phyloP scores from a whole-genome alignment of 2,113 vertebrate genomes.

The Accipiter cooperii region DNA sequence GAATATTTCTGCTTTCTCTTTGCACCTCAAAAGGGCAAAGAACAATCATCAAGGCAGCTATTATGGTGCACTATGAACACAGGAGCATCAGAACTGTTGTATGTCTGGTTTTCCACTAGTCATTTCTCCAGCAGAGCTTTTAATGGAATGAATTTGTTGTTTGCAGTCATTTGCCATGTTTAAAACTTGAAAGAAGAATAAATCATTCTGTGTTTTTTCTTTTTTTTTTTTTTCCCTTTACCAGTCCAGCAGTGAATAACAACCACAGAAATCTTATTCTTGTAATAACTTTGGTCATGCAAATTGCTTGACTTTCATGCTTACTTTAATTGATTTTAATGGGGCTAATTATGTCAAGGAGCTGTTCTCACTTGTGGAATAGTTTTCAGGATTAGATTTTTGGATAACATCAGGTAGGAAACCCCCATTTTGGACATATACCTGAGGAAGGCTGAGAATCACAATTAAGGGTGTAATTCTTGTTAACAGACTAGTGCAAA shows the following conservation, averaged over 20 bases:
- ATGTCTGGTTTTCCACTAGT: background rate
- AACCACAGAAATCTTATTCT: background rate
- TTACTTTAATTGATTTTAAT: background rate
- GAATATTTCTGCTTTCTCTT: background rate
- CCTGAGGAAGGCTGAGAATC: background rate
- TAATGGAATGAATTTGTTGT: constrained; percentile 32
- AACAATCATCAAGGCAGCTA: background rate
- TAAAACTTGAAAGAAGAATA: background rate
- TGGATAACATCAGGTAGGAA: background rate
- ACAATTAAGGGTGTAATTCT: background rate
- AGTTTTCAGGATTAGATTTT: background rate
- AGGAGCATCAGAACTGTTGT: background rate
- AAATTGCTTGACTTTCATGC: background rate
- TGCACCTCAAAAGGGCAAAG: background rate
- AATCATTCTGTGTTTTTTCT: background rate
- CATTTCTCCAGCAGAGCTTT: background rate
- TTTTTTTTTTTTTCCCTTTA: background rate
- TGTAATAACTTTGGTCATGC: background rate
- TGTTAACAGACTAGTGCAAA: background rate
- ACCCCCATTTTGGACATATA: background rate
- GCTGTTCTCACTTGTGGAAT: background rate
- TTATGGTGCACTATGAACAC: background rate
- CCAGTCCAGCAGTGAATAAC: background rate
- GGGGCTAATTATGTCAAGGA: background rate
- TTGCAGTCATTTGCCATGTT: background rate